Evolutionary conservation across 64 coral and sea anemone species (phyloP).

Genomic region (Pocillopora damicornis): DNA sequence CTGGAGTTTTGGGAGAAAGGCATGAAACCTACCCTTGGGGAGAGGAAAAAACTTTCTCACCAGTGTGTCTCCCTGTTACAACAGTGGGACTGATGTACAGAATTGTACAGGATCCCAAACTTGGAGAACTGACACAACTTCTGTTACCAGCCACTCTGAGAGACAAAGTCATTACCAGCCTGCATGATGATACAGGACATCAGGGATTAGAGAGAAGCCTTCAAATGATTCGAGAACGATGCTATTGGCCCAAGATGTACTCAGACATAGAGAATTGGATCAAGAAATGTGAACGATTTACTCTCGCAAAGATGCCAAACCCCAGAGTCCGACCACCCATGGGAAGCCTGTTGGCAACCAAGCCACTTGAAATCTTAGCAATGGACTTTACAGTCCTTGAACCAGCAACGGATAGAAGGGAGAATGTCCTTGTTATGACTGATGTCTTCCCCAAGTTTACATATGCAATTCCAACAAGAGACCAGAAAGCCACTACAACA

Average conservation of each 20-base stretch:
- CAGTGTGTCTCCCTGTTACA: constrained; percentile 22
- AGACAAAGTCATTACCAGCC: constrained; percentile 15
- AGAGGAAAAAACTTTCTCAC: constrained; percentile 16
- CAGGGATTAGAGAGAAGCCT: constrained; percentile 50
- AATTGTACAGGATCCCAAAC: constrained; percentile 19
- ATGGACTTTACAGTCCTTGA: constrained; percentile 55
- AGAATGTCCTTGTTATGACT: constrained; percentile 37
- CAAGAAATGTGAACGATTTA: constrained; percentile 30
- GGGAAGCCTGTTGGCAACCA: constrained; percentile 22
- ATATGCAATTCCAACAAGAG: constrained; percentile 30
- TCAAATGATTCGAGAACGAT: constrained; percentile 28
- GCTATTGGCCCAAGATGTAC: constrained; percentile 37
- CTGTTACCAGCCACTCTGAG: constrained; percentile 19
- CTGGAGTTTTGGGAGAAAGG: not conserved
- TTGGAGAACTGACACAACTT: constrained; percentile 8
- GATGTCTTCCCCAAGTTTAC: constrained; percentile 44
- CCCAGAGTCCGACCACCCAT: constrained; percentile 27
- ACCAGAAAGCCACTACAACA: constrained; percentile 49
- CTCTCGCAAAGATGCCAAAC: constrained; percentile 20
- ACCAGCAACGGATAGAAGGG: constrained; percentile 31
- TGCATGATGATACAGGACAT: constrained; percentile 40
- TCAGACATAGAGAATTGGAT: constrained; percentile 29
- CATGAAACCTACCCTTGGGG: constrained; percentile 25
- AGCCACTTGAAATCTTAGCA: constrained; percentile 45
- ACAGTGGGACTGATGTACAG: constrained; percentile 54